These are phyloP conservation scores for Ceyx erithaca DNA, from an alignment of 2,797 vertebrate species.

Conservation along the genomic window DNA sequence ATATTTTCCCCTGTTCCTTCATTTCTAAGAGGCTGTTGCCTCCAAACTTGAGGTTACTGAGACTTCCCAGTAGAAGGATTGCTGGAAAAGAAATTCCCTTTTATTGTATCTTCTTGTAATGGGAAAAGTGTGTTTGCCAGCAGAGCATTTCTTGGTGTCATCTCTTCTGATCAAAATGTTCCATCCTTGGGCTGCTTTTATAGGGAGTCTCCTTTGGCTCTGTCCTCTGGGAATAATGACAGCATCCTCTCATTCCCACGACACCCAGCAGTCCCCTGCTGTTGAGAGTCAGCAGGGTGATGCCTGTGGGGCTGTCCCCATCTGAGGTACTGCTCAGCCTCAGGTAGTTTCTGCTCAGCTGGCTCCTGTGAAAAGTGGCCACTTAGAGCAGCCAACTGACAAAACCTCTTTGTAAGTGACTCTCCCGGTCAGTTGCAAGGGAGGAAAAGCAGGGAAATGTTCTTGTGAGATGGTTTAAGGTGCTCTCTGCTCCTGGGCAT, in stretches of 20 bases:
- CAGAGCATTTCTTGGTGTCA: constrained; percentile 58
- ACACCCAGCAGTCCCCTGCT: constrained; percentile 47
- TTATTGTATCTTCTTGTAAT: constrained; percentile 31
- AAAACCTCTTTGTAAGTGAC: constrained; percentile 53
- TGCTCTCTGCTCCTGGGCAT: constrained; percentile 34
- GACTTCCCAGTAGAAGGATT: not conserved
- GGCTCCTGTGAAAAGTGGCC: constrained; percentile 23
- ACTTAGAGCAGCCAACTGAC: constrained; percentile 45
- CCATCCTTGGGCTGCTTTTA: constrained; percentile 53
- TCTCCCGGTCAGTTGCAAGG: not conserved
- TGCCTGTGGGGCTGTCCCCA: constrained; percentile 46
- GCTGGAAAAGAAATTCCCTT: constrained; percentile 50
- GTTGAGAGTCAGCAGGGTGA: constrained; percentile 45
- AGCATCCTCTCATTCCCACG: constrained; percentile 62
- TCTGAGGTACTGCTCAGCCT: constrained; percentile 60
- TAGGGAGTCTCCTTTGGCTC: constrained; percentile 30
- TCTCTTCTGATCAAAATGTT: constrained; percentile 53
- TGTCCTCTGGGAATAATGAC: constrained; percentile 55
- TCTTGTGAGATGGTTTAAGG: constrained; percentile 57
- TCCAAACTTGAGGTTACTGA: constrained; percentile 44
- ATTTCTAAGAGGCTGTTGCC: not conserved
- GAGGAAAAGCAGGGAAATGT: not conserved
- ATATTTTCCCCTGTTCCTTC: not conserved
- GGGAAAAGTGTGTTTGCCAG: constrained; percentile 41
- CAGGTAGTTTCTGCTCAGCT: constrained; percentile 50